phyloP scores from a whole-genome alignment of 2,797 vertebrate species.

The Chiloscyllium punctatum region DNA sequence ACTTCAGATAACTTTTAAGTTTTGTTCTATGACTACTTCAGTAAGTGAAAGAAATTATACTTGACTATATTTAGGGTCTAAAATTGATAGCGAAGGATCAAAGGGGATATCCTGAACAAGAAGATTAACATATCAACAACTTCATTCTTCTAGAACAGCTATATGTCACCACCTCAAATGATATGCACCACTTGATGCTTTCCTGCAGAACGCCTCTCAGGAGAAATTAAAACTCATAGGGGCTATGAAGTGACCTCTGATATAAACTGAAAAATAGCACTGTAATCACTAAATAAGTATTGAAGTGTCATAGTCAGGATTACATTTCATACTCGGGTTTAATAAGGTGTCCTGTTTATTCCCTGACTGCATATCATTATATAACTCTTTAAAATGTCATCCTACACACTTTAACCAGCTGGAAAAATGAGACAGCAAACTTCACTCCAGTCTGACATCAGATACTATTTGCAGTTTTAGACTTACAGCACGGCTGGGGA shows the following conservation, averaged over 20 bases:
- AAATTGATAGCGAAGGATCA: background rate
- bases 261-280: background rate
- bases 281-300: background rate
- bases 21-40: background rate
- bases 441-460: background rate
- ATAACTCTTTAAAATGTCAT: slow-evolving; percentile 22
- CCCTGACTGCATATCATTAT: slow-evolving; percentile 24
- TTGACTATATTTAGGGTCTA: background rate
- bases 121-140: slow-evolving; percentile 28
- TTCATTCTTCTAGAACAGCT: background rate
- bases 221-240: background rate
- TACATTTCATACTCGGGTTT: background rate
- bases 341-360: slow-evolving; percentile 13
- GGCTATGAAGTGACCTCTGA: background rate
- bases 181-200: slow-evolving; percentile 10
- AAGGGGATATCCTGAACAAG: slow-evolving; percentile 14
- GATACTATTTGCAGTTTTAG: background rate
- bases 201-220: background rate
- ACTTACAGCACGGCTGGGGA: background rate
- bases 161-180: slow-evolving; percentile 23
- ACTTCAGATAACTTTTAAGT: background rate
- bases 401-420: background rate
- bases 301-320: background rate
- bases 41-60: background rate
- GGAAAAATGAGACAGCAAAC: background rate